Conservation (phyloP, 2,888 invertebrate genomes). For the Cantharis rufa region DNA sequence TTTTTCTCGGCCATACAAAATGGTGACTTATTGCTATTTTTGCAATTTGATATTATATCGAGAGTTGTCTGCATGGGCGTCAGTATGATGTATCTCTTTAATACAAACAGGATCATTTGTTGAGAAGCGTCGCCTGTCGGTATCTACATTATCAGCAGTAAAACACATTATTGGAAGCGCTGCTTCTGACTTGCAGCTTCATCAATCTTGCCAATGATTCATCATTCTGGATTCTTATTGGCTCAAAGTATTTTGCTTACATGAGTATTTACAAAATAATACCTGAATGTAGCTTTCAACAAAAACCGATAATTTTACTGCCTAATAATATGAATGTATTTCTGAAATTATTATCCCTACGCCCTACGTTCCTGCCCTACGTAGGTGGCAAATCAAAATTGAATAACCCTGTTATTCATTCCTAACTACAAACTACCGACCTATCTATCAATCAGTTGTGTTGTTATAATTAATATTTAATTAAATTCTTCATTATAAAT, state of each 20-base stretch:
- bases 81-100: conserved; percentile 50
- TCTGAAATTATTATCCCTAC: background rate
- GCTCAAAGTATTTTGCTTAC: background rate
- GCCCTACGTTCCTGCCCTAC: background rate
- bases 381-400: background rate
- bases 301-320: background rate
- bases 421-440: background rate
- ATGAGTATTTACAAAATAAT: conserved; percentile 1
- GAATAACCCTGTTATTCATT: background rate
- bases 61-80: conserved; percentile 37
- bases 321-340: background rate
- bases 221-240: conserved; percentile 26
- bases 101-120: conserved; percentile 52
- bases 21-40: conserved; percentile 6
- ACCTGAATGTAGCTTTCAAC: background rate
- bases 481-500: background rate
- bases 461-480: background rate
- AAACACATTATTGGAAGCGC: conserved; percentile 46
- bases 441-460: background rate
- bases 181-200: conserved; percentile 46
- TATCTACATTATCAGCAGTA: conserved; percentile 49
- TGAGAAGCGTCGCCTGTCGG: conserved; percentile 46
- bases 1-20: background rate
- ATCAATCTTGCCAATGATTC: conserved; percentile 47
- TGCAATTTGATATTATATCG: conserved; percentile 17